phyloP scores from a whole-genome alignment of 2,888 invertebrate genomes.

The Clanis bilineata region DNA sequence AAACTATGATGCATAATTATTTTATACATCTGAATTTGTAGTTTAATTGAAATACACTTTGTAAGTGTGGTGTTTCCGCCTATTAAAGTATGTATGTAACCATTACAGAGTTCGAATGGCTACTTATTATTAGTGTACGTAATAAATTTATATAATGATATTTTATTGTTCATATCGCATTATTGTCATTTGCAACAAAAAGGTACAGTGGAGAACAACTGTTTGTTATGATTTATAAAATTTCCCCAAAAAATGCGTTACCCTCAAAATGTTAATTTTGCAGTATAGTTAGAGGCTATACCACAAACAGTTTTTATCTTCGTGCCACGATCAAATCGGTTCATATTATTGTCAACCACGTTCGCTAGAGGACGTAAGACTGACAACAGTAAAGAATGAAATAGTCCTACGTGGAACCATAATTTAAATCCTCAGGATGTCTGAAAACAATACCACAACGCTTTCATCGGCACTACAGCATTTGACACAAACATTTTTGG shows the following conservation, averaged over 20 bases:
- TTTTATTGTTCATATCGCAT: conserved; percentile 64
- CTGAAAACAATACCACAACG: conserved; percentile 41
- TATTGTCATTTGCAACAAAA: conserved; percentile 43
- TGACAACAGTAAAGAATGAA: conserved; percentile 55
- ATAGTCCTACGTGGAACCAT: conserved; percentile 53
- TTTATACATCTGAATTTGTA: conserved; percentile 79
- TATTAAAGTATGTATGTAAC: conserved; percentile 75
- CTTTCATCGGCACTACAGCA: conserved; percentile 9
- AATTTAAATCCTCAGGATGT: conserved; percentile 53
- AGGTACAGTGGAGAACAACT: conserved; percentile 41
- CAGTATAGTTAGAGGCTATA: conserved; percentile 22
- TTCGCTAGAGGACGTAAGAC: conserved; percentile 64
- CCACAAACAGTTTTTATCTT: conserved; percentile 37
- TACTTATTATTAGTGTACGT: conserved; percentile 77
- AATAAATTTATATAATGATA: conserved; percentile 68
- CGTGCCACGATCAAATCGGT: conserved; percentile 39
- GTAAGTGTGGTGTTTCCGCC: conserved; percentile 80
- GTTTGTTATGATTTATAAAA: conserved; percentile 23
- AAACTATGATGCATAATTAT: conserved; percentile 75
- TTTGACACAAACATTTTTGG: background rate
- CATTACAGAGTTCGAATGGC: conserved; percentile 74
- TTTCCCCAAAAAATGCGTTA: conserved; percentile 14
- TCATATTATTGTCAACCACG: conserved; percentile 37
- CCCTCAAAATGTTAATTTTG: conserved; percentile 8
- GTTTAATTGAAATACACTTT: conserved; percentile 77